Percentiles rank a stretch among this genome's conserved stretches.
These are phyloP conservation scores for Platanista minor DNA, from an alignment of 2,113 vertebrate genomes.

Conservation along the genomic window DNA sequence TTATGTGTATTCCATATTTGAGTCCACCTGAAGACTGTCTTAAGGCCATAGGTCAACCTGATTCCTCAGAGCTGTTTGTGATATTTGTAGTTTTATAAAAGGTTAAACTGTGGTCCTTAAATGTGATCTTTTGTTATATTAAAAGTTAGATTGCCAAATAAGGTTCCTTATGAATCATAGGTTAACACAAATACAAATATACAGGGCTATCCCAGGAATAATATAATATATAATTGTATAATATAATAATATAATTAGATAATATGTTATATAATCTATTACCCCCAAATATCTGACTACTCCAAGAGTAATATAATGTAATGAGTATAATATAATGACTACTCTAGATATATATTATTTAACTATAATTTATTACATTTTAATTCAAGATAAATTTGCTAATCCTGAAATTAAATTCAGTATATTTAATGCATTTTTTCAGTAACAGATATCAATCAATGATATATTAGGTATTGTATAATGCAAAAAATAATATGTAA, in stretches of 20 bases:
- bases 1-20: neutral
- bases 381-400: conserved; percentile 9
- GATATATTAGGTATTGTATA: neutral
- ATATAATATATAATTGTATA: neutral
- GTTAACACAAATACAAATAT: conserved; percentile 13
- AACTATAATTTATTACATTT: conserved; percentile 21
- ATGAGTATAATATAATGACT: neutral
- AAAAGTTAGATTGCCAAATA: neutral
- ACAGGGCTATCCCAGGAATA: neutral
- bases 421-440: neutral
- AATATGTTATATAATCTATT: neutral
- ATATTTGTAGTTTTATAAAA: neutral
- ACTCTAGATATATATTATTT: neutral
- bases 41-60: neutral
- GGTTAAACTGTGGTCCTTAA: neutral
- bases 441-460: neutral
- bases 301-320: neutral
- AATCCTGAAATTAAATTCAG: conserved; percentile 1
- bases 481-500: neutral
- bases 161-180: neutral
- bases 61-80: neutral
- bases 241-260: neutral
- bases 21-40: neutral
- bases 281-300: neutral
- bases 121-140: neutral